Conservation (phyloP, 2,888 invertebrate genomes). For the Augiades crinisus region DNA sequence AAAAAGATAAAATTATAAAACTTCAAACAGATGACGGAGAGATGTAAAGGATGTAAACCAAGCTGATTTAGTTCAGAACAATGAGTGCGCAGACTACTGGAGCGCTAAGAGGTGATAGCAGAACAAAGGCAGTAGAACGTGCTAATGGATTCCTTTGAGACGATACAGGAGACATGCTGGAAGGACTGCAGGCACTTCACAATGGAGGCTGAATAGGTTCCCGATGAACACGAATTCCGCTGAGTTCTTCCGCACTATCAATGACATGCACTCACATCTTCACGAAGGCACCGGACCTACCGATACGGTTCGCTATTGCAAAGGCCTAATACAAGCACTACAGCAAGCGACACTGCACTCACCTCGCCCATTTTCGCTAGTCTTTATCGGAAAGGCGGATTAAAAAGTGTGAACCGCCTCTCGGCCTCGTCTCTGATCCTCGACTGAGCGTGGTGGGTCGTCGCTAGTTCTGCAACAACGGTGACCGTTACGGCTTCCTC, state of each 20-base stretch:
- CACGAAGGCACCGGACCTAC: conserved; percentile 63
- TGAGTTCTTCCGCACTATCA: conserved; percentile 55
- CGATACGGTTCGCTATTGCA: conserved; percentile 48
- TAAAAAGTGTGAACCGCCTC: conserved; percentile 74
- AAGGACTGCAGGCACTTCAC: conserved; percentile 50
- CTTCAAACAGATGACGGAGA: conserved; percentile 22
- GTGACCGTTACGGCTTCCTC: conserved; percentile 74
- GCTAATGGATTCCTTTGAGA: conserved; percentile 46
- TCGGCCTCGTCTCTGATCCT: conserved; percentile 74
- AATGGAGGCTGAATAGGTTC: conserved; percentile 45
- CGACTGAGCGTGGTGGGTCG: conserved; percentile 71
- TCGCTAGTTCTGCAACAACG: conserved; percentile 80
- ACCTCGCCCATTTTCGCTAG: conserved; percentile 81
- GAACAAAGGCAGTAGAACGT: conserved; percentile 58
- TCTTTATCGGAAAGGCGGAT: conserved; percentile 75
- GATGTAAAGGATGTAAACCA: conserved; percentile 27
- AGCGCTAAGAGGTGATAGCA: conserved; percentile 34
- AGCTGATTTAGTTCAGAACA: conserved; percentile 22
- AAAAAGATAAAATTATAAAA: conserved; percentile 21
- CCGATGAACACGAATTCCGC: conserved; percentile 35
- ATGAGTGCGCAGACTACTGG: conserved; percentile 38
- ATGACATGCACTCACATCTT: conserved; percentile 70
- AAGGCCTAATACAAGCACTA: conserved; percentile 70
- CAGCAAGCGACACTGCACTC: conserved; percentile 74
- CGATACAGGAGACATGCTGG: conserved; percentile 40